Evolutionary conservation across 2,888 invertebrate genomes (phyloP).

Genomic region (Morpho deidamia): DNA sequence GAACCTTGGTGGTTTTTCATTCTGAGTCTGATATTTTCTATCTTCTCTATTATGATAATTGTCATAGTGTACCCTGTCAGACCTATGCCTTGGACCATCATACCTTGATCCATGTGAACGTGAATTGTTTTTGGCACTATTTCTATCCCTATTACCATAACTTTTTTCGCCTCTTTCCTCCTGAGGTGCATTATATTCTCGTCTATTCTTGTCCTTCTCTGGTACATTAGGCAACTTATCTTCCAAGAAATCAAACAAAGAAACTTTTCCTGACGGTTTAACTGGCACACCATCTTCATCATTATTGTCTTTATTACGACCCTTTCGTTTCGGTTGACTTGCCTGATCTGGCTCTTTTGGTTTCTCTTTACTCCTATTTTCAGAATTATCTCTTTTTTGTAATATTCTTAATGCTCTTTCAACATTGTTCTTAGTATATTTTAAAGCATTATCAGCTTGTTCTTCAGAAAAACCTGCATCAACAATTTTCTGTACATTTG

Average conservation of each 20-base stretch:
- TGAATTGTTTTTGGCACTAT: conserved; percentile 48
- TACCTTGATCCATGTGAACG: conserved; percentile 53
- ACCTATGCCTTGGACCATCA: conserved; percentile 47
- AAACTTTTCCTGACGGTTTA: conserved; percentile 89
- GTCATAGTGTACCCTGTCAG: conserved; percentile 59
- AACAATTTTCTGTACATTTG: conserved; percentile 87
- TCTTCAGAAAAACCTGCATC: conserved; percentile 88
- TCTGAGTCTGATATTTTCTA: conserved; percentile 62
- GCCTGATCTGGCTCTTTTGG: conserved; percentile 60
- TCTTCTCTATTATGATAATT: conserved; percentile 52
- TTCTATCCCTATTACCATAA: conserved; percentile 52
- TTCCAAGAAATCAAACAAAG: conserved; percentile 89
- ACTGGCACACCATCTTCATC: conserved; percentile 79
- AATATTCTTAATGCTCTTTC: conserved; percentile 84
- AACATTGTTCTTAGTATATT: conserved; percentile 84
- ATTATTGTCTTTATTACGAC: conserved; percentile 63
- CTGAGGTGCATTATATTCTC: conserved; percentile 38
- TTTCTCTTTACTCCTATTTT: conserved; percentile 63
- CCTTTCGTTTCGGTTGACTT: conserved; percentile 63
- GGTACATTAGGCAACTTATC: conserved; percentile 84
- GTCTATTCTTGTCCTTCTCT: conserved; percentile 61
- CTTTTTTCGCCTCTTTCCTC: conserved; percentile 55
- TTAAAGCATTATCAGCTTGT: conserved; percentile 86
- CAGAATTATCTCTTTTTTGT: conserved; percentile 76
- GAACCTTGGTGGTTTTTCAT: conserved; percentile 80